Evolutionary conservation across 2,113 vertebrate species (phyloP), one percentile per base, ranked within the genome.

Genomic region (Heteronetta atricapilla): DNA sequence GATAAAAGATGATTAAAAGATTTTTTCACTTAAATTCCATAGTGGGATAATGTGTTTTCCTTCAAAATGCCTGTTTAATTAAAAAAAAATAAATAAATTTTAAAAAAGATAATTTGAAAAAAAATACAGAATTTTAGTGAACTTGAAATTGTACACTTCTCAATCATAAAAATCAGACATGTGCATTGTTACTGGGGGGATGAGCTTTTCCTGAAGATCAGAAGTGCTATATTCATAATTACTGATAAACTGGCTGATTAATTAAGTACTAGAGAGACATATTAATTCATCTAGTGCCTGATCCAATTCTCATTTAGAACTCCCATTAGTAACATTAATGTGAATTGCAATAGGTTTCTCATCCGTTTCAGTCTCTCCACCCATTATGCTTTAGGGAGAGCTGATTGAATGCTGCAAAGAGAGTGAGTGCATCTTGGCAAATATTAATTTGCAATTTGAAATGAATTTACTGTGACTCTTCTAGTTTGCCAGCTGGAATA

Each of bases 401-500:
- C 63, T 94, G 94, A 95, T 64, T 95, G 92, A 94, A 90, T 66
- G 93, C 82, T 93, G 90, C 88, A 68, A 68, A 88, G 92, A 89
- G 84, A 96, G 87, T 58, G 91, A 96, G 90, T 69, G 81, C 94
- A 93, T 97, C 95, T 96, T 94, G 93, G 94, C 94, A 96, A 95
- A 96, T 93, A 96, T 62, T 97, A 93, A 97, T 97, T 96, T 95
- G 92, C 88, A 82, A 90, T 96, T 88, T 96, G 92, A 94, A 96
- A 96, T 90, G 88, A 96, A 97, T 97, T 97, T 94, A 68, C 80
- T 90, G 86, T 94, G 93, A 95, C 94, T 90, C 92, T 73, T 96
- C 96, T 53, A 96, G 86, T 93, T 96, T 94, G 90, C 96, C 94
- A 97, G 93, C 95, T 97, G 94, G 94, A 97, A 96, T 91, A 75